Evolutionary conservation across 2,888 invertebrate genomes (phyloP).

Genomic region (Tiphia femorata): DNA sequence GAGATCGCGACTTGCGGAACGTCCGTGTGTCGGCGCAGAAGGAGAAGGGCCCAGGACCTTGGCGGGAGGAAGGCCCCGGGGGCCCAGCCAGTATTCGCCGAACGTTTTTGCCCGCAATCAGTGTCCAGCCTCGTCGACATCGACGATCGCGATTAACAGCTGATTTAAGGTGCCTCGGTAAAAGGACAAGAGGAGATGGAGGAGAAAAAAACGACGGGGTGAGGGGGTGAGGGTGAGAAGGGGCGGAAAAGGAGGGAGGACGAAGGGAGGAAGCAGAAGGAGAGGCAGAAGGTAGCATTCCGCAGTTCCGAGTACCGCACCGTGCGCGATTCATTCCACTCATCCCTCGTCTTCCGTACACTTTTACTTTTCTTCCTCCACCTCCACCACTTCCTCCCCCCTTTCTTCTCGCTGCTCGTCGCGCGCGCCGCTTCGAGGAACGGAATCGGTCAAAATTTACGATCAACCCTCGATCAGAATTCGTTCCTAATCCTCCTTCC

Average conservation of each 20-base stretch:
- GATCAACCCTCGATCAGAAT: slow-evolving; percentile 30
- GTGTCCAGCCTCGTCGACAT: background rate
- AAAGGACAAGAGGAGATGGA: too few species aligned
- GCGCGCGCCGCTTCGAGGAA: slow-evolving; percentile 25
- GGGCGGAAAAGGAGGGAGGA: background rate
- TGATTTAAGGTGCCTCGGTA: slow-evolving; percentile 24
- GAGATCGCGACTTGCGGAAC: too few species aligned
- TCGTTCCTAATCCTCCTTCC: slow-evolving; percentile 3
- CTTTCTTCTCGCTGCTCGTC: slow-evolving; percentile 1
- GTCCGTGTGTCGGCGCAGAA: too few species aligned
- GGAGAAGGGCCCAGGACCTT: too few species aligned
- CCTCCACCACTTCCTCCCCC: too few species aligned
- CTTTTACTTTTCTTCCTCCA: slow-evolving; percentile 22
- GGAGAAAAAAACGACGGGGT: too few species aligned
- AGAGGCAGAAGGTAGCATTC: slow-evolving; percentile 29
- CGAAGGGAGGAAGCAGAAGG: background rate
- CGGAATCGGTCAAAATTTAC: slow-evolving; percentile 39
- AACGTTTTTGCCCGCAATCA: background rate
- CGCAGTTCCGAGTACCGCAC: slow-evolving; percentile 28
- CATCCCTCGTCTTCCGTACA: too few species aligned
- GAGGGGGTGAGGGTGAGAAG: too few species aligned
- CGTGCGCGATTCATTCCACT: slow-evolving; percentile 2
- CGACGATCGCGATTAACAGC: slow-evolving; percentile 34
- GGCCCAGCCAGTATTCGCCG: too few species aligned
- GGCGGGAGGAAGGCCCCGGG: too few species aligned